These are phyloP conservation scores for Ormia ochracea DNA, from an alignment of 2,888 invertebrate species.

Conservation along the genomic window DNA sequence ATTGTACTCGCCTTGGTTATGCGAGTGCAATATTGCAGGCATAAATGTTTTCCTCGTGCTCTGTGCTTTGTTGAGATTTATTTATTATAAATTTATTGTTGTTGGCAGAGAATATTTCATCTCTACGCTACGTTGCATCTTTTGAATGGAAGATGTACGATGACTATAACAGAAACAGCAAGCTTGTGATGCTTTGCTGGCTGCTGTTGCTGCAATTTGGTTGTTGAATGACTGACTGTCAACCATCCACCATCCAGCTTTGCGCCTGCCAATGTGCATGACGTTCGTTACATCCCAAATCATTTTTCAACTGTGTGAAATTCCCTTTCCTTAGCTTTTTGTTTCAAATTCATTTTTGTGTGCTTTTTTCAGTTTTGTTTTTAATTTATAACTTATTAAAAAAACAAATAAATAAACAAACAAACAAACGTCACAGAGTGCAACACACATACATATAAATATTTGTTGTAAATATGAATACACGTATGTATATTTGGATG, in stretches of 20 bases:
- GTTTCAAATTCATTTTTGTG: neutral
- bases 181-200: conserved; percentile 19
- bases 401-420: conserved; percentile 14
- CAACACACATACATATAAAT: neutral
- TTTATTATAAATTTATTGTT: conserved; percentile 30
- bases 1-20: neutral
- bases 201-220: conserved; percentile 30
- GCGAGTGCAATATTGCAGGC: neutral
- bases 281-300: conserved; percentile 73
- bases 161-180: neutral
- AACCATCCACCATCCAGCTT: conserved; percentile 58
- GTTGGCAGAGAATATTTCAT: conserved; percentile 48
- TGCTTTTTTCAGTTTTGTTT: neutral
- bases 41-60: neutral
- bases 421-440: neutral
- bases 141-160: conserved; percentile 59
- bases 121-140: conserved; percentile 57
- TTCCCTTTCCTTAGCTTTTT: conserved; percentile 55
- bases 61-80: conserved; percentile 26
- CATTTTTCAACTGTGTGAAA: conserved; percentile 70
- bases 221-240: conserved; percentile 61
- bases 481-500: too few relatives aligned
- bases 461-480: neutral
- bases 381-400: conserved; percentile 2
- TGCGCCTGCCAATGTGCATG: conserved; percentile 53